Base-by-base conservation (phyloP, 1,140 invertebrate species). In the Drosophila athabasca region DNA sequence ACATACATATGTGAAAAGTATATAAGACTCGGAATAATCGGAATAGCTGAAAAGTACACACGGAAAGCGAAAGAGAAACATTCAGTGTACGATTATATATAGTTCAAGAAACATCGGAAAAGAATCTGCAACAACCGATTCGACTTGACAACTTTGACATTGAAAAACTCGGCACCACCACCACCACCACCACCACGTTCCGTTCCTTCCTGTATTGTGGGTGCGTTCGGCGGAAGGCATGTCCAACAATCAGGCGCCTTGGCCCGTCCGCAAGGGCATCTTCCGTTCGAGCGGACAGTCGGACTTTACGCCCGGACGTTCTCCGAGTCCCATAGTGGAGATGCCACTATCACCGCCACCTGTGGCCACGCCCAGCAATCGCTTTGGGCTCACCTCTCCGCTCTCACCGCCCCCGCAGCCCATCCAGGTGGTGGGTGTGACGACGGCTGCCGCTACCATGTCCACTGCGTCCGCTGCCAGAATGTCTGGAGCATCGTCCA, bases 241-340 rank as follows among this genome's bases (percentile, higher is more conserved):
- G 90, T 90, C 82, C 51, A 39, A 39, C 35, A 79, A 93, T 71
- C 81, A 93, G 70, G 94, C 93, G 79, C 95, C 95, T 84, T 95
- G 95, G 95, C 94, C 94, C 51, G 93, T 95, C 64, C 93, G 93
- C 76, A 94, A 94, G 69, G 93, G 94, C 72, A 93, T 94, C 85
- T 94, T 94, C 76, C 93, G 93, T 53, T 93, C 93, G 45, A 88
- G 72, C 53, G 92, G 91, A 2, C 92, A 92, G 65, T 92, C 92
- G 22, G 87, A 92, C 58, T 92, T 91, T 44, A 74, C 84, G 72
- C 91, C 91, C 61, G 76, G 65, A 8, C 88, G 91, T 58, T 90
- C 91, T 48, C 91, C 91, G 24, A 90, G 89, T 61, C 91, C 91
- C 61, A 91, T 90, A 51, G 80, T 90, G 1, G 90, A 91, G 64